Conservation (phyloP, 1,140 invertebrate genomes). For the Drosophila eugracilis region DNA sequence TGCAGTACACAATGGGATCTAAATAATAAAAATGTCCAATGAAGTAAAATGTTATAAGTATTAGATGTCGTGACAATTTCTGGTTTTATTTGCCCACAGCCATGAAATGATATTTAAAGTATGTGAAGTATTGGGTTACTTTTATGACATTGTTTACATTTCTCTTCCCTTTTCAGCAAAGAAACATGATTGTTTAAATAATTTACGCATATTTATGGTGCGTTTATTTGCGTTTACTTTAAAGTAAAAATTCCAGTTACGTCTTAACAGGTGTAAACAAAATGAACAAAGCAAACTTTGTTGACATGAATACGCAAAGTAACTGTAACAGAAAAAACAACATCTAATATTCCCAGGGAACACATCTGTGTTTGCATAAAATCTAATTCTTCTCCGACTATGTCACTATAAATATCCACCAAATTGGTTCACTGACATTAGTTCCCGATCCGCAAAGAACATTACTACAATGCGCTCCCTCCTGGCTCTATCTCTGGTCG, state of each 20-base stretch:
- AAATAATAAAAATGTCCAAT: no score
- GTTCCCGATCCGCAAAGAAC: background rate
- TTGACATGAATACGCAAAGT: slow-evolving; percentile 1
- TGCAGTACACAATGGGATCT: no score
- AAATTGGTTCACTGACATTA: background rate
- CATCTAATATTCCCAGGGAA: background rate
- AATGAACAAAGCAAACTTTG: slow-evolving; percentile 15
- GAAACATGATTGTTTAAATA: background rate
- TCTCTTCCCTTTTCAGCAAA: no score
- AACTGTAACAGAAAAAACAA: slow-evolving; percentile 13
- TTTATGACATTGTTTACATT: no score
- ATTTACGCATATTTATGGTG: background rate
- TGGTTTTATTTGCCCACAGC: no score
- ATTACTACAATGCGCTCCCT: slow-evolving; percentile 8
- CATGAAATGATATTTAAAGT: no score
- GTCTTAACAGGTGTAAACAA: slow-evolving; percentile 8
- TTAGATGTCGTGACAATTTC: no score
- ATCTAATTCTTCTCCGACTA: no score
- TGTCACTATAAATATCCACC: slow-evolving; percentile 20
- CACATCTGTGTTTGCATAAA: slow-evolving; percentile 24
- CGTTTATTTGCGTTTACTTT: no score
- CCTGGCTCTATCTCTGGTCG: slow-evolving; percentile 8
- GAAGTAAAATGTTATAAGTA: no score
- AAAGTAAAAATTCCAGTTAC: slow-evolving; percentile 16
- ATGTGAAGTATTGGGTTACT: no score